Conservation (phyloP, 2,888 invertebrate genomes). For the Drosophila demipolita region DNA sequence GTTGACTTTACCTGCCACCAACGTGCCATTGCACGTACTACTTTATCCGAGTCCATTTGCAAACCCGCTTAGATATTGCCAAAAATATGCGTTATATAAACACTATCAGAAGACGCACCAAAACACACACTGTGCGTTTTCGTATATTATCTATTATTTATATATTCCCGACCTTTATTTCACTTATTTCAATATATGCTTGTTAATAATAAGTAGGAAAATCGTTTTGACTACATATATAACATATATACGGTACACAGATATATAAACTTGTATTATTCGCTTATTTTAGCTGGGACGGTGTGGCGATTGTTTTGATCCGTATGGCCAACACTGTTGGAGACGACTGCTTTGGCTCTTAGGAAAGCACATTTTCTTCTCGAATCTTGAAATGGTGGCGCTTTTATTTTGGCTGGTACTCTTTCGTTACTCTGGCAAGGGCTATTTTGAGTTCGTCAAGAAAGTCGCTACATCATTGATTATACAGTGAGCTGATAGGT, state of each 20-base stretch:
- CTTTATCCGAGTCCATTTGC: conserved; percentile 84
- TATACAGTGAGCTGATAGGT: not conserved
- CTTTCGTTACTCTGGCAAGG: conserved; percentile 15
- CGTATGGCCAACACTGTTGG: conserved; percentile 54
- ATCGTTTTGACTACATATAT: conserved; percentile 18
- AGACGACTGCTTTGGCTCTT: conserved; percentile 66
- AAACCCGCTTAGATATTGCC: conserved; percentile 14
- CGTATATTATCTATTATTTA: conserved; percentile 32
- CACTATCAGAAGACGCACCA: conserved; percentile 40
- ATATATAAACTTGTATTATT: conserved; percentile 41
- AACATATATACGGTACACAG: conserved; percentile 11
- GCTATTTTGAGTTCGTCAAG: not conserved
- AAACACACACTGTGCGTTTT: conserved; percentile 21
- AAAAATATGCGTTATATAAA: conserved; percentile 71
- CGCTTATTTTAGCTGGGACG: conserved; percentile 45
- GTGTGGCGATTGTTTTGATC: conserved; percentile 51
- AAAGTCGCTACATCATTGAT: not conserved
- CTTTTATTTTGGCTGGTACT: conserved; percentile 55
- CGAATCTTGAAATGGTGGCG: conserved; percentile 36
- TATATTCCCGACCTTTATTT: conserved; percentile 26
- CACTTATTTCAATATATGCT: conserved; percentile 45
- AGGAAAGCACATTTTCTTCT: conserved; percentile 64
- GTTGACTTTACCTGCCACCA: conserved; percentile 85
- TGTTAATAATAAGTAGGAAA: conserved; percentile 43
- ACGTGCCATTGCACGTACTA: conserved; percentile 85